These are phyloP conservation scores for Mesorhabditis sp. DNA, from an alignment of 2,888 invertebrate species.

Conservation along the genomic window DNA sequence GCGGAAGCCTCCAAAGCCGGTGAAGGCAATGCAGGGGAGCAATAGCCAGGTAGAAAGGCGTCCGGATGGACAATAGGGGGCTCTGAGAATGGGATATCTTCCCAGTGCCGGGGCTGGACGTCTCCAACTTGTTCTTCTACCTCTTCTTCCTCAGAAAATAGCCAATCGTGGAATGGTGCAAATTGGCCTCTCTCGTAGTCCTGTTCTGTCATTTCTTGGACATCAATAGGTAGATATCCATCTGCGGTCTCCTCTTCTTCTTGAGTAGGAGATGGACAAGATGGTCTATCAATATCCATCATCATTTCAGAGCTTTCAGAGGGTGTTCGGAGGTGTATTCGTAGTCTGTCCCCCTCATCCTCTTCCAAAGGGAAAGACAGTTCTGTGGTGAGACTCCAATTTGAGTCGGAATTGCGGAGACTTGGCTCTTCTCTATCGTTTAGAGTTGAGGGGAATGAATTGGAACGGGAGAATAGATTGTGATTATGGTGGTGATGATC, in stretches of 20 bases:
- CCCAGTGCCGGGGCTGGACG: neutral
- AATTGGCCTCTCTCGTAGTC: neutral
- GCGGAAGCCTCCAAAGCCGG: neutral
- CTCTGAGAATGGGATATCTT: neutral
- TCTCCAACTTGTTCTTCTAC: neutral
- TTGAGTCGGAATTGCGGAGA: neutral
- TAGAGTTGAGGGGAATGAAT: neutral
- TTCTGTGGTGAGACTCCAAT: neutral
- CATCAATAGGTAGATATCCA: neutral
- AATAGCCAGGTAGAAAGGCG: neutral
- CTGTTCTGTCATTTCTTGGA: neutral
- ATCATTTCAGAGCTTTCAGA: too few relatives aligned
- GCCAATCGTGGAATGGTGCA: neutral
- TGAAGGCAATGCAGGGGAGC: neutral
- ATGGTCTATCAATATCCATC: too few relatives aligned
- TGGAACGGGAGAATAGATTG: too few relatives aligned
- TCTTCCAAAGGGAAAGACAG: neutral
- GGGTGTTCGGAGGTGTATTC: too few relatives aligned
- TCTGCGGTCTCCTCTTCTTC: too few relatives aligned
- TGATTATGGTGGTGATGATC: neutral
- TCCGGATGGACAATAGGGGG: neutral
- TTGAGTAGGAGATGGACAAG: too few relatives aligned
- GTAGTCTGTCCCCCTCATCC: neutral
- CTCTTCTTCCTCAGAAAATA: neutral
- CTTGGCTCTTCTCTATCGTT: too few relatives aligned